Evolutionary conservation across 2,888 invertebrate species (phyloP).

Genomic region (Thelaira solivaga): DNA sequence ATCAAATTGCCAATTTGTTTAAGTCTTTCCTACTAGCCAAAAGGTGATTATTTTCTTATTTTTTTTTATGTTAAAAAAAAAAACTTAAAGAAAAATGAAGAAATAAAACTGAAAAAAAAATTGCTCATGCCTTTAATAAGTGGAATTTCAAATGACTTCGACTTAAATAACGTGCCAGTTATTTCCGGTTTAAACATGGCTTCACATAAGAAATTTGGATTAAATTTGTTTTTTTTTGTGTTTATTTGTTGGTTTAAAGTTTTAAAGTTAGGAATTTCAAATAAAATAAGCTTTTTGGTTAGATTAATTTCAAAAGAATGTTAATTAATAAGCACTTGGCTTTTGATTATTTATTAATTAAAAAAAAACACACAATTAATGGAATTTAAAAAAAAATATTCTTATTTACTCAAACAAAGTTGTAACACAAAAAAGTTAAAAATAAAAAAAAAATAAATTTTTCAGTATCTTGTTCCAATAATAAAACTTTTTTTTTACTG

Average conservation of each 20-base stretch:
- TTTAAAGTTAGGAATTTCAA: conserved; percentile 15
- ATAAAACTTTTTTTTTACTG: not conserved
- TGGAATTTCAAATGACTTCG: conserved; percentile 34
- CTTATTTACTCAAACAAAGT: not conserved
- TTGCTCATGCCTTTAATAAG: conserved; percentile 22
- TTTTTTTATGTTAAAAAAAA: not conserved
- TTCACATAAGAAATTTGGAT: conserved; percentile 20
- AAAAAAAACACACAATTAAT: too few species aligned
- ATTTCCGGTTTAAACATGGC: conserved; percentile 43
- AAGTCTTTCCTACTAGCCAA: not conserved
- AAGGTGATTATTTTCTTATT: conserved; percentile 30
- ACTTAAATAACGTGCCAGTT: not conserved
- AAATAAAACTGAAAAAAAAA: not conserved
- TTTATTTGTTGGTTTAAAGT: not conserved
- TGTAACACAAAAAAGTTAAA: not conserved
- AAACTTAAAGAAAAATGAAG: not conserved
- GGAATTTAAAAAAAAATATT: too few species aligned
- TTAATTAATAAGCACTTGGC: too few species aligned
- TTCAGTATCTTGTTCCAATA: not conserved
- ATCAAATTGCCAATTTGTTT: not conserved
- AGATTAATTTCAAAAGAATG: too few species aligned
- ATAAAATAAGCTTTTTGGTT: too few species aligned
- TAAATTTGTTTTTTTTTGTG: not conserved
- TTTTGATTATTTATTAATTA: too few species aligned
- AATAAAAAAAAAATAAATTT: not conserved